These are phyloP conservation scores for Leptinotarsa lineolata DNA, from an alignment of 1,140 invertebrate species.

Conservation along the genomic window DNA sequence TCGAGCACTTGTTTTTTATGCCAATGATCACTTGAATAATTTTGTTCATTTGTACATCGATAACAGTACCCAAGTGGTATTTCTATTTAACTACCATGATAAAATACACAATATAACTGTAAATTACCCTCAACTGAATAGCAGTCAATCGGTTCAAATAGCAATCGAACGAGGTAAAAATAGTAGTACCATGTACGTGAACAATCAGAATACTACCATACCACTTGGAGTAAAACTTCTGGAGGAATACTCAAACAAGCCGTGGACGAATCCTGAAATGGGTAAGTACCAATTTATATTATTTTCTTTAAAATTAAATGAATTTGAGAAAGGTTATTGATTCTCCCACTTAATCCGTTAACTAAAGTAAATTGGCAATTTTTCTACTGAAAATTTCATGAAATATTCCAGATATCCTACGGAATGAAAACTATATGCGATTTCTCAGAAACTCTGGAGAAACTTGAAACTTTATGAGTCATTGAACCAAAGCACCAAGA, in stretches of 20 bases:
- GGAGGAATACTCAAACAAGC: slow-evolving; percentile 77
- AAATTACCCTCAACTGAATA: slow-evolving; percentile 73
- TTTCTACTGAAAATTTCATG: no score
- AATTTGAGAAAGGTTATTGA: not conserved
- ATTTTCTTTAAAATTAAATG: slow-evolving; percentile 9
- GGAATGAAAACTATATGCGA: no score
- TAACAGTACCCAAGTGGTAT: slow-evolving; percentile 69
- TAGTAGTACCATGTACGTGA: slow-evolving; percentile 80
- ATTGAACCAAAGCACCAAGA: no score
- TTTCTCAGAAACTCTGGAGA: no score
- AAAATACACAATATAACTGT: slow-evolving; percentile 80
- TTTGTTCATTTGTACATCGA: slow-evolving; percentile 89
- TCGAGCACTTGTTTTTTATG: slow-evolving; percentile 82
- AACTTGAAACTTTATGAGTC: no score
- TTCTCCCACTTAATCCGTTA: no score
- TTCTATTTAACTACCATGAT: slow-evolving; percentile 81
- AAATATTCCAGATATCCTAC: no score
- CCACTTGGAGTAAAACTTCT: slow-evolving; percentile 72
- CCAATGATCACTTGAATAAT: slow-evolving; percentile 92
- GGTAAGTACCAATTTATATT: slow-evolving; percentile 56
- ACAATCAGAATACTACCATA: slow-evolving; percentile 74
- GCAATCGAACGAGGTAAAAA: slow-evolving; percentile 76
- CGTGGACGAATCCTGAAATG: slow-evolving; percentile 81
- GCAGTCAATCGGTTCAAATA: slow-evolving; percentile 82
- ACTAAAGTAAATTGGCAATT: no score